Conservation (phyloP, 1,140 invertebrate species). For the Pygmarrhopalites habei region DNA sequence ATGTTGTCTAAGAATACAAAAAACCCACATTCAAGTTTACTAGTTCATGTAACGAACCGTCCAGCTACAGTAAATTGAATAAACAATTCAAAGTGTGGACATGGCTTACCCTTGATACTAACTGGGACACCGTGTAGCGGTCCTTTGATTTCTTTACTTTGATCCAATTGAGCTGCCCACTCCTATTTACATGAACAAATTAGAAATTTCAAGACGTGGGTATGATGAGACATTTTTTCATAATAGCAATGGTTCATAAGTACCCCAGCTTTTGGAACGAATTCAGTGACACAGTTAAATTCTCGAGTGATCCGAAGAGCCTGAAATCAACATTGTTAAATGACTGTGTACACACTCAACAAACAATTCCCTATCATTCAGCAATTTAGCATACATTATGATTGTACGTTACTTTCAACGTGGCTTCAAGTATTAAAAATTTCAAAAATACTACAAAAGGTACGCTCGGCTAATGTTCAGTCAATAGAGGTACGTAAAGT, state of each 20-base stretch:
- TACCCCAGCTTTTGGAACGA: conserved; percentile 36
- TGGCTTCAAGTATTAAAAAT: too few species aligned
- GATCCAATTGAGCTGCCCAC: conserved; percentile 43
- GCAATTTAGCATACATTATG: not conserved
- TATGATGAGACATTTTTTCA: not conserved
- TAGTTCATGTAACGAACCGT: too few species aligned
- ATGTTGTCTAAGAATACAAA: too few species aligned
- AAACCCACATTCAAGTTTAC: too few species aligned
- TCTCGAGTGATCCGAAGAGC: conserved; percentile 23
- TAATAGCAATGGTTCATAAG: conserved; percentile 2
- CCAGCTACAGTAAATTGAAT: too few species aligned
- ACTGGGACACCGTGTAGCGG: conserved; percentile 45
- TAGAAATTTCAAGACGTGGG: not conserved
- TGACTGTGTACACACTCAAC: not conserved
- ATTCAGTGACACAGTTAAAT: conserved; percentile 33
- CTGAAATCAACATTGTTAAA: not conserved
- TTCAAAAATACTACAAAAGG: too few species aligned
- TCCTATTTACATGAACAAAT: conserved; percentile 32
- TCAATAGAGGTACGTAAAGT: too few species aligned
- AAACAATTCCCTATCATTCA: not conserved
- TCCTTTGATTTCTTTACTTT: conserved; percentile 32
- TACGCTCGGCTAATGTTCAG: too few species aligned
- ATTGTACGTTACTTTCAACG: not conserved
- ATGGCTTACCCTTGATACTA: conserved; percentile 43
- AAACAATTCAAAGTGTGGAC: conserved; percentile 40